Evolutionary conservation across 2,888 invertebrate species (phyloP).

Genomic region (Sphinx pinastri): DNA sequence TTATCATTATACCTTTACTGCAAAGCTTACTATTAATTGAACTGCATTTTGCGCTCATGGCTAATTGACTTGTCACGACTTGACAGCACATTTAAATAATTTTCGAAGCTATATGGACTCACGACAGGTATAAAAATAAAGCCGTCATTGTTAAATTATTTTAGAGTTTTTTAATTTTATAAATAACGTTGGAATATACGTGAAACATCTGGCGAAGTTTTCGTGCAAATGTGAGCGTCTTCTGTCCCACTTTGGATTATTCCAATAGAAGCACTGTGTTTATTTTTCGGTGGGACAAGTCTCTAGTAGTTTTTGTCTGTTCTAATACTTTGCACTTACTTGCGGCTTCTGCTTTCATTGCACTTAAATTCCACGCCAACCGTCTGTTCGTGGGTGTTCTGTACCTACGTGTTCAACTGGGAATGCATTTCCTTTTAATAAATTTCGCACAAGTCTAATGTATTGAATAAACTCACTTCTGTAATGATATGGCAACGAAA

Average conservation of each 20-base stretch:
- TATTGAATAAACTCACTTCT: background rate
- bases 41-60: constrained; percentile 57
- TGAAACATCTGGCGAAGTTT: constrained; percentile 38
- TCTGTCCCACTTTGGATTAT: constrained; percentile 42
- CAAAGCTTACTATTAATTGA: constrained; percentile 55
- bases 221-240: background rate
- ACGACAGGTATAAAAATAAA: constrained; percentile 38
- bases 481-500: background rate
- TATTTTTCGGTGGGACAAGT: constrained; percentile 32
- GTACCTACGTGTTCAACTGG: background rate
- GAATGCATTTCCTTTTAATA: constrained; percentile 8
- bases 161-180: constrained; percentile 32
- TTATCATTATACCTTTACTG: constrained; percentile 49
- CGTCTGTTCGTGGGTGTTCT: background rate
- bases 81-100: constrained; percentile 41
- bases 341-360: constrained; percentile 27
- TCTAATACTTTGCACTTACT: constrained; percentile 35
- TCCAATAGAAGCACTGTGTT: constrained; percentile 35
- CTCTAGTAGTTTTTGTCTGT: constrained; percentile 28
- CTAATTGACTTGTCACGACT: constrained; percentile 56
- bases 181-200: constrained; percentile 40
- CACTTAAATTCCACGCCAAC: constrained; percentile 32
- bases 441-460: background rate
- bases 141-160: constrained; percentile 24
- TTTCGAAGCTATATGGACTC: constrained; percentile 30